Evolutionary conservation across 2,113 vertebrate genomes (phyloP).

Genomic region (Cairina moschata): DNA sequence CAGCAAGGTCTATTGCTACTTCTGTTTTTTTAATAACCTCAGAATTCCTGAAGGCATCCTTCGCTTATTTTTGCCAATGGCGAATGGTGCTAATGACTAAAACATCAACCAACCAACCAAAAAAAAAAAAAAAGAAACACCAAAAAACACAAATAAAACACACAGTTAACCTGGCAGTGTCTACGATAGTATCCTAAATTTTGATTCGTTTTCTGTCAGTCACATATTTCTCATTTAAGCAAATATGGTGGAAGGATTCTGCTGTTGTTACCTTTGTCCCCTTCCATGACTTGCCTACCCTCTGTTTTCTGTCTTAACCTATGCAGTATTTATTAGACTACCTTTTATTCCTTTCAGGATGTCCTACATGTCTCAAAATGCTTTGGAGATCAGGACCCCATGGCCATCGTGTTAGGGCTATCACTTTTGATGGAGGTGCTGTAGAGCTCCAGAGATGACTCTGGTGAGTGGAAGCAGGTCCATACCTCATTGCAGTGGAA

Average conservation of each 20-base stretch:
- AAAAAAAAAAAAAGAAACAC: too few relatives aligned
- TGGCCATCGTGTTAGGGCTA: neutral
- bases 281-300: neutral
- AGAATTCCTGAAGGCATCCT: neutral
- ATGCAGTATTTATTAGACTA: neutral
- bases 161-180: neutral
- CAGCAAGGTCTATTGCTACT: neutral
- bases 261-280: neutral
- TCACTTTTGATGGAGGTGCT: neutral
- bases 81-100: neutral
- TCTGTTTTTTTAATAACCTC: neutral
- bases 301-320: neutral
- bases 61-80: neutral
- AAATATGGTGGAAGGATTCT: neutral
- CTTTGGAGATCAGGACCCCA: neutral
- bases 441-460: neutral
- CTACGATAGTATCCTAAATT: neutral
- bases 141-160: neutral
- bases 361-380: neutral
- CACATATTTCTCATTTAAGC: neutral
- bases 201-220: neutral
- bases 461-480: neutral
- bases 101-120: neutral
- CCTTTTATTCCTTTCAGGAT: neutral
- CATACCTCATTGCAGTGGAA: neutral